Conservation (phyloP, 2,797 vertebrate genomes). For the Rhinatrema bivittatum region DNA sequence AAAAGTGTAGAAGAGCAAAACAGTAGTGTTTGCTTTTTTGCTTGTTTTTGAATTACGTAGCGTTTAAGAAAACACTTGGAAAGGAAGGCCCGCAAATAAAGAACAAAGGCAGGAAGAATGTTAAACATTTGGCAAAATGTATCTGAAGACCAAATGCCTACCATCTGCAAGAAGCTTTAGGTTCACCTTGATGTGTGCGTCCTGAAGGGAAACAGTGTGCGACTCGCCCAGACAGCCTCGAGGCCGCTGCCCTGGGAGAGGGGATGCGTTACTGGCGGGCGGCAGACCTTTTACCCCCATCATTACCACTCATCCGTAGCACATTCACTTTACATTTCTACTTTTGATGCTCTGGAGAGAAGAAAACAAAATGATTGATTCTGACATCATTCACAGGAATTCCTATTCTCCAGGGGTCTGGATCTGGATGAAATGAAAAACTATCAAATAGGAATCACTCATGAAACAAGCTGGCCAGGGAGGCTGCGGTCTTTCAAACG, state of each 20-base stretch:
- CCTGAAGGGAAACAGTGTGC: not conserved
- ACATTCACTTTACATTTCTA: constrained; percentile 5
- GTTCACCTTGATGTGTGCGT: constrained; percentile 2
- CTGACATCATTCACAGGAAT: no score
- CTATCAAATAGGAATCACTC: no score
- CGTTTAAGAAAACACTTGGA: no score
- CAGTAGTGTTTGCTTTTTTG: no score
- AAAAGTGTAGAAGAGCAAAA: no score
- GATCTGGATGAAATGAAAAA: no score
- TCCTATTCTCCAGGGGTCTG: no score
- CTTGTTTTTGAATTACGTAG: no score
- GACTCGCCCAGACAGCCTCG: not conserved
- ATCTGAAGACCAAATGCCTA: not conserved
- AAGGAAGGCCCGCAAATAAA: no score
- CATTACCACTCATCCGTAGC: constrained; percentile 3
- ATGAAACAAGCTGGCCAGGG: no score
- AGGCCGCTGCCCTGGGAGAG: not conserved
- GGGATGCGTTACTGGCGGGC: not conserved
- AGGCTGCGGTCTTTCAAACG: no score
- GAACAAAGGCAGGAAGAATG: not conserved
- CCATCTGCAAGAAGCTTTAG: not conserved
- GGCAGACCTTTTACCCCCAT: constrained; percentile 1
- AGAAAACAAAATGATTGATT: no score
- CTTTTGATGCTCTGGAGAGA: constrained; percentile 2
- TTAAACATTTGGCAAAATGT: not conserved